Percentiles rank a stretch among this genome's conserved stretches.
Conservation (phyloP, 2,888 invertebrate species). For the Heliconius sara region DNA sequence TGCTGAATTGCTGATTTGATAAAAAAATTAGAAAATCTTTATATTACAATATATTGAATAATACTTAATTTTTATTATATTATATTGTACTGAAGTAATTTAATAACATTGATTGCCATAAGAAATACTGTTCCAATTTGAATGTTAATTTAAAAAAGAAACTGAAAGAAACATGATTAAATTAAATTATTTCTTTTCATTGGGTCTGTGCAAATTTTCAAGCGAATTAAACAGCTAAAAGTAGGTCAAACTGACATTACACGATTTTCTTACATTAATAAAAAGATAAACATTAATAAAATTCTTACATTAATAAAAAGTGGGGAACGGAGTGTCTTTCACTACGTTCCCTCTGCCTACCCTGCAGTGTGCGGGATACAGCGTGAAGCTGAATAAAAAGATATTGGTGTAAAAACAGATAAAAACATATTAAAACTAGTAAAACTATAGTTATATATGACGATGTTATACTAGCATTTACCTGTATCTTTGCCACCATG, state of each 20-base stretch:
- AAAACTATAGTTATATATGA: too few species aligned
- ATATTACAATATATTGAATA: conserved; percentile 1
- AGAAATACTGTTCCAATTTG: background rate
- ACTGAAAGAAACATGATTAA: background rate
- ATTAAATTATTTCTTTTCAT: background rate
- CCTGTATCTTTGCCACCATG: too few species aligned
- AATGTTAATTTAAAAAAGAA: background rate
- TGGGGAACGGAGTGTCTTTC: too few species aligned
- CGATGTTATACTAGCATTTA: too few species aligned
- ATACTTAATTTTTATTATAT: background rate
- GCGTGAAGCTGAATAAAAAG: too few species aligned
- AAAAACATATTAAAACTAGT: background rate
- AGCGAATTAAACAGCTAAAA: background rate
- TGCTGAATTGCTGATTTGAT: conserved; percentile 29
- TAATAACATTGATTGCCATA: background rate
- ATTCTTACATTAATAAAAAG: too few species aligned
- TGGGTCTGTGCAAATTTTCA: background rate
- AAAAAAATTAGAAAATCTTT: conserved; percentile 15
- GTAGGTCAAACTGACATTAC: background rate
- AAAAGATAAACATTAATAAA: too few species aligned
- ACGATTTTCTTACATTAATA: background rate
- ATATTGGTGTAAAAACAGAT: background rate
- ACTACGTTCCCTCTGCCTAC: too few species aligned
- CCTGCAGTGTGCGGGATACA: too few species aligned
- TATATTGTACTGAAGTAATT: background rate